Conservation (phyloP, 2,797 vertebrate species). For the Muscicapa comitata region DNA sequence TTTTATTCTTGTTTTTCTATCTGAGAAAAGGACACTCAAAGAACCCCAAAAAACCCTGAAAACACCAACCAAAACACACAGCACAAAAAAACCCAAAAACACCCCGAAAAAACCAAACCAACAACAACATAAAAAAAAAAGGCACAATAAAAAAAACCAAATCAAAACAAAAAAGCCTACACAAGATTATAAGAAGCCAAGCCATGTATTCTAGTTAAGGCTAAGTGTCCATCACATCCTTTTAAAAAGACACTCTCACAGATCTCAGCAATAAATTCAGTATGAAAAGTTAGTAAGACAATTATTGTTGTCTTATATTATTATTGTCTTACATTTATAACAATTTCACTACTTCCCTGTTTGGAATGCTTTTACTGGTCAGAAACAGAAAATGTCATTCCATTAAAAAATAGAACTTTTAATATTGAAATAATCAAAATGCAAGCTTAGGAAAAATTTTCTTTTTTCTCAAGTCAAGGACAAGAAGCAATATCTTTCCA, state of each 20-base stretch:
- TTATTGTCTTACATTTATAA: neutral
- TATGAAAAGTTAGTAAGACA: neutral
- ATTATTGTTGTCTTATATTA: neutral
- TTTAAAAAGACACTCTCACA: neutral
- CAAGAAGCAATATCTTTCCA: neutral
- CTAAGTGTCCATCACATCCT: neutral
- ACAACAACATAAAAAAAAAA: too few relatives aligned
- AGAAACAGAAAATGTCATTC: neutral
- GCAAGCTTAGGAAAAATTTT: neutral
- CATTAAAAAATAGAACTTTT: neutral
- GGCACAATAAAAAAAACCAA: neutral
- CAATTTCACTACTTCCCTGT: neutral
- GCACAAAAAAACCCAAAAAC: neutral
- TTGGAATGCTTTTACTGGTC: neutral
- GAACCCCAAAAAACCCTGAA: fast-evolving
- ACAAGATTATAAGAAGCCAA: neutral
- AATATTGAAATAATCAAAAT: neutral
- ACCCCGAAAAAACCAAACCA: neutral
- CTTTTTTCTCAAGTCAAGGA: neutral
- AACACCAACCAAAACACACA: neutral
- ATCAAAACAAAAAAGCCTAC: neutral
- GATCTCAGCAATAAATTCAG: neutral
- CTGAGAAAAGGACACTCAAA: neutral
- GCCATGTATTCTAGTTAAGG: neutral
- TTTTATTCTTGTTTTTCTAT: neutral